Evolutionary conservation across 2,888 invertebrate genomes (phyloP).

Genomic region (Oeneis ivallda): DNA sequence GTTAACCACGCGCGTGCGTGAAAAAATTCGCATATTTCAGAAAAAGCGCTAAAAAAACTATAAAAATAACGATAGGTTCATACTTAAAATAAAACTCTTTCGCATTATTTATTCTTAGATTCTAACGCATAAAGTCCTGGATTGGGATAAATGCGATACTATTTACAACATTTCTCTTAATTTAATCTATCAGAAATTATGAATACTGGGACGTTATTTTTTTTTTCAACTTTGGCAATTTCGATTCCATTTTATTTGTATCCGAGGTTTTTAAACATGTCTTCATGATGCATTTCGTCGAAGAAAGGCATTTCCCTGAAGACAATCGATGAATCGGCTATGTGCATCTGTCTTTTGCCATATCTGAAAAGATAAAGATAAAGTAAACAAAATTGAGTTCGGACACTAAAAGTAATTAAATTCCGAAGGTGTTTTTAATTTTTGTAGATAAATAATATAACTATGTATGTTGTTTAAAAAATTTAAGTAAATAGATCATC

Average conservation of each 20-base stretch:
- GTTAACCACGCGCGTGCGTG: no score
- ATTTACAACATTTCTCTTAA: conserved; percentile 12
- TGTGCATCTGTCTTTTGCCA: conserved; percentile 74
- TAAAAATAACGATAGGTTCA: no score
- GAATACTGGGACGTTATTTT: conserved; percentile 16
- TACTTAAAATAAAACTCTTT: no score
- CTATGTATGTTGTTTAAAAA: no score
- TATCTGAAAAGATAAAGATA: conserved; percentile 57
- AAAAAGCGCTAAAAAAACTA: no score
- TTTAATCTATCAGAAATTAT: conserved; percentile 6
- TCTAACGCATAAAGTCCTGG: background rate
- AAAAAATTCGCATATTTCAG: no score
- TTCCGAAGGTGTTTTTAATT: no score
- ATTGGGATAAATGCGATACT: background rate
- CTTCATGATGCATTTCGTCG: conserved; percentile 61
- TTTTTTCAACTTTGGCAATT: conserved; percentile 7
- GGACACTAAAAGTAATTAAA: no score
- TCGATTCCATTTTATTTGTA: conserved; percentile 54
- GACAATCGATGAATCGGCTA: conserved; percentile 72
- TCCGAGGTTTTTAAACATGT: conserved; percentile 64
- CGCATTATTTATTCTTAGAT: background rate
- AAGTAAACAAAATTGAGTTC: background rate
- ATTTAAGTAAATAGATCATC: no score
- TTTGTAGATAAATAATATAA: no score
- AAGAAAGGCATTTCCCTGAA: conserved; percentile 70